Percentiles rank a stretch among this genome's conserved stretches.
These are phyloP conservation scores for Margaritifera margaritifera DNA, from an alignment of 2,888 invertebrate species.

Conservation along the genomic window DNA sequence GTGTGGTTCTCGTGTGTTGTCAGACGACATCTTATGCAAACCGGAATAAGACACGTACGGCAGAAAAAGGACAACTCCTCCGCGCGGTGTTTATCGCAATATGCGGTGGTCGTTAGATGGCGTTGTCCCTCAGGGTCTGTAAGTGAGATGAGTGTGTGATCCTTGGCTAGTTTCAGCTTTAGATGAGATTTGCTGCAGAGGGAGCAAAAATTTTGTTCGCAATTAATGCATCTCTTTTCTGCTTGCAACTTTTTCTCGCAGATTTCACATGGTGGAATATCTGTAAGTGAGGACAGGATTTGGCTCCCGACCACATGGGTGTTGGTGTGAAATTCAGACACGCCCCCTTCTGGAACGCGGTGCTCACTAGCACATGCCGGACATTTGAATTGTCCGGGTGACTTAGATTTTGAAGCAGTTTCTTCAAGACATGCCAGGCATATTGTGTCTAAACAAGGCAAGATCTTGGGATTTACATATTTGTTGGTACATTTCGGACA, in stretches of 20 bases:
- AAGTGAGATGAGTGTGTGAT: constrained; percentile 28
- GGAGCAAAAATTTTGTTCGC: constrained; percentile 43
- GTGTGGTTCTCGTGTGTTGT: constrained; percentile 40
- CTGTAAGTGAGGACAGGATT: constrained; percentile 1
- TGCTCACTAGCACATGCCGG: constrained; percentile 34
- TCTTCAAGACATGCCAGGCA: constrained; percentile 39
- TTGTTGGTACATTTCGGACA: constrained; percentile 36
- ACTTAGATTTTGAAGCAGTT: constrained; percentile 21
- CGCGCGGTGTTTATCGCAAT: constrained; percentile 38
- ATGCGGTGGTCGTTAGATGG: constrained; percentile 35
- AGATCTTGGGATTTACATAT: constrained; percentile 33
- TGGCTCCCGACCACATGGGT: constrained; percentile 7
- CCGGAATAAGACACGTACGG: constrained; percentile 29
- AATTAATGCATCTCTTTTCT: constrained; percentile 39
- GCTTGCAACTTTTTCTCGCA: constrained; percentile 39
- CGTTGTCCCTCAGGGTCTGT: constrained; percentile 28
- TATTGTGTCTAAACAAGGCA: constrained; percentile 42
- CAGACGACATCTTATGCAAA: constrained; percentile 38
- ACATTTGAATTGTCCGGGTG: constrained; percentile 8
- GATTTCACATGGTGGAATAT: constrained; percentile 32
- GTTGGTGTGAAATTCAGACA: constrained; percentile 9
- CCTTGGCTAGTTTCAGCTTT: constrained; percentile 31
- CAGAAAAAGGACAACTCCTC: constrained; percentile 40
- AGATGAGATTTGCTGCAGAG: constrained; percentile 39
- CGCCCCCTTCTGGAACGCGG: constrained; percentile 28